A percentile compares a stretch with the other conserved stretches of the same genome.
Evolutionary conservation across 2,113 vertebrate species (phyloP).

Genomic region (Falcunculus frontatus): DNA sequence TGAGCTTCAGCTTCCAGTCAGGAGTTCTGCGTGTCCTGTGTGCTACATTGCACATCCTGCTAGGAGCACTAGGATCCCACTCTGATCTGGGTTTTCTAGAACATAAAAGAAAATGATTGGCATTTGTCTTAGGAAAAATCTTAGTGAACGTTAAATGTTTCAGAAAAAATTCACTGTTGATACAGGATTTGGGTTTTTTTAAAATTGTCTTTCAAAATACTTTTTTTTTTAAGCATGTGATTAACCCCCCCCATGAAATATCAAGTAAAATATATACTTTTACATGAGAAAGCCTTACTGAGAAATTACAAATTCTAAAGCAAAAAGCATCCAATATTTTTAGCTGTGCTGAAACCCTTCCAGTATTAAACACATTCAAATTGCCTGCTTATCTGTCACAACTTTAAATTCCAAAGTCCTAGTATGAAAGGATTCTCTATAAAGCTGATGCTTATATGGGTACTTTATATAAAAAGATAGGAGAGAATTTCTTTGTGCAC

Average conservation of each 20-base stretch:
- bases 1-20: not conserved
- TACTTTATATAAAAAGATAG: not conserved
- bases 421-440: not conserved
- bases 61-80: not conserved
- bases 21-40: not conserved
- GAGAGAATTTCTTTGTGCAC: not conserved
- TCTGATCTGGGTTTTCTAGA: not conserved
- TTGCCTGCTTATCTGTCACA: not conserved
- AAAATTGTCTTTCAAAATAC: not conserved
- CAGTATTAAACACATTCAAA: not conserved
- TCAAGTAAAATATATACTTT: not conserved
- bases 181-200: not conserved
- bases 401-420: not conserved
- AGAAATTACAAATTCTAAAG: not conserved
- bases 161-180: not conserved
- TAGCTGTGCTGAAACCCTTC: not conserved
- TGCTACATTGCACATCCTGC: not conserved
- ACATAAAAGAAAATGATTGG: not conserved
- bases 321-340: not conserved
- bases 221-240: not conserved
- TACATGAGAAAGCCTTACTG: not conserved
- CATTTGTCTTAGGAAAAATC: not conserved
- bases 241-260: not conserved
- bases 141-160: not conserved
- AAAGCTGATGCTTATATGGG: not conserved